A percentile compares a stretch with the other conserved stretches of the same genome.
Conservation (phyloP, 1,140 invertebrate genomes). For the Epicauta chinensis region DNA sequence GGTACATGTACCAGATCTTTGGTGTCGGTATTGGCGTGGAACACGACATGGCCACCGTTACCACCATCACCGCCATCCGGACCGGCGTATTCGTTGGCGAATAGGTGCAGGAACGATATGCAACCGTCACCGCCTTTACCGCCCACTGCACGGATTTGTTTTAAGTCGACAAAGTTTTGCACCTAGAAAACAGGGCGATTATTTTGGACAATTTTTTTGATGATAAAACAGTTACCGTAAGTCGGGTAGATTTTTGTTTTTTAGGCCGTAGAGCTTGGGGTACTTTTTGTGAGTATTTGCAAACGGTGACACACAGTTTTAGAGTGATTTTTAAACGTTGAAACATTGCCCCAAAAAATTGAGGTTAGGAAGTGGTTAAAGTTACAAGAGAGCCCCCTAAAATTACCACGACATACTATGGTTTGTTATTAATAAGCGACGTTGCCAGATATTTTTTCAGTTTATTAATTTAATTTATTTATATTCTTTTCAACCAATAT, state of each 20-base stretch:
- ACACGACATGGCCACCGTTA: conserved; percentile 93
- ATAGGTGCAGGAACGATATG: conserved; percentile 76
- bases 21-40: conserved; percentile 62
- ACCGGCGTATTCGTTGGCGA: conserved; percentile 78
- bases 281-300: conserved; percentile 23
- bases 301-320: conserved; percentile 3
- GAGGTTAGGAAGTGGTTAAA: conserved; percentile 1
- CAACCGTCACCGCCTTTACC: conserved; percentile 91
- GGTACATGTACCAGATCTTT: conserved; percentile 69
- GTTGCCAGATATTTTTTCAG: too few species aligned
- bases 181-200: conserved; percentile 41
- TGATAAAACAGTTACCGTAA: conserved; percentile 33
- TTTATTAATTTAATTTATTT: too few species aligned
- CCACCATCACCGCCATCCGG: conserved; percentile 97
- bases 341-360: conserved; percentile 1
- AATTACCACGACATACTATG: too few species aligned
- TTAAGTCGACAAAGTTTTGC: conserved; percentile 64
- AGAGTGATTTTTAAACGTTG: conserved; percentile 1
- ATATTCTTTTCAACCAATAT: too few species aligned
- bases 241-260: conserved; percentile 47
- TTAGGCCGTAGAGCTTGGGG: conserved; percentile 45
- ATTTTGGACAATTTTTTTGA: conserved; percentile 9
- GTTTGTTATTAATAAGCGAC: too few species aligned
- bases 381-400: too few species aligned
- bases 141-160: conserved; percentile 56